phyloP scores from a whole-genome alignment of 2,113 vertebrate species.

The Strix uralensis region DNA sequence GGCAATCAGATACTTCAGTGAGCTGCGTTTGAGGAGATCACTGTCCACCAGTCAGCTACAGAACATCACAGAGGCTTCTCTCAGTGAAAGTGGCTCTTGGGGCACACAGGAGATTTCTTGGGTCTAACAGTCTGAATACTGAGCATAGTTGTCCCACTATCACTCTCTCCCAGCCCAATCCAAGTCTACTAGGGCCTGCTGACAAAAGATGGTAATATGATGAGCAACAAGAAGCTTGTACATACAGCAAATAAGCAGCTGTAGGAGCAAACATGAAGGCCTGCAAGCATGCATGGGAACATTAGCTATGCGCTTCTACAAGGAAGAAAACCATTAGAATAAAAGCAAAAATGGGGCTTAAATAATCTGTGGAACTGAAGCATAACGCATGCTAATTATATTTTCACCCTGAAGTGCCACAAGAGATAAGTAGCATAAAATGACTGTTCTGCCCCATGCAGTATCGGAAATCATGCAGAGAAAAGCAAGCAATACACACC shows the following conservation, averaged over 20 bases:
- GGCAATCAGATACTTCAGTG: background rate
- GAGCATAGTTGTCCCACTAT: background rate
- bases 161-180: background rate
- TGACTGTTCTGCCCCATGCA: constrained; percentile 6
- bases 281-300: background rate
- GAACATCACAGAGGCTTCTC: background rate
- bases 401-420: background rate
- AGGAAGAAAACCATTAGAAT: background rate
- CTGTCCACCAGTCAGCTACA: background rate
- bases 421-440: background rate
- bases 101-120: background rate
- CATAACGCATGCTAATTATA: background rate
- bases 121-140: background rate
- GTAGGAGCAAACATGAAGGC: background rate
- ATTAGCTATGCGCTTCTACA: background rate
- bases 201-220: background rate
- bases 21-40: background rate
- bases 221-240: background rate
- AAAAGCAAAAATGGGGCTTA: background rate
- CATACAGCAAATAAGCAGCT: background rate
- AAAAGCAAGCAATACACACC: constrained; percentile 80
- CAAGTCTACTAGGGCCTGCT: background rate
- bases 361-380: background rate
- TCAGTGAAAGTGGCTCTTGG: background rate
- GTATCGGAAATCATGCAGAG: constrained; percentile 27